Base-by-base conservation (phyloP, 2,113 vertebrate genomes). In the Oncorhynchus tshawytscha region DNA sequence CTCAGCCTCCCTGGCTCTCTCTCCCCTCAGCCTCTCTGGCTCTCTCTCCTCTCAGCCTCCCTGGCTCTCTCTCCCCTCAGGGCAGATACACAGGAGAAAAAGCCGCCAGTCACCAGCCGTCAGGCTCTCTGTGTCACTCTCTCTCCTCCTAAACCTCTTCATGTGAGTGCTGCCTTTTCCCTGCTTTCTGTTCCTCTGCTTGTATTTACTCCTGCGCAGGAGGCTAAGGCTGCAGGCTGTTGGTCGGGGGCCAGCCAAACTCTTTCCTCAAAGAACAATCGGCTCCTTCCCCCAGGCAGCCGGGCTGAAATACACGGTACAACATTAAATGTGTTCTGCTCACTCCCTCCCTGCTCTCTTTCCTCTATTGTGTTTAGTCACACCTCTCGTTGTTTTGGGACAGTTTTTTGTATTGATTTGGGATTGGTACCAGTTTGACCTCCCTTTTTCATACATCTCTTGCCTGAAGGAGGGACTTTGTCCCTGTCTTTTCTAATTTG, bases 241-340 rank as follows among this genome's bases (percentile, higher is more conserved):
- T 90, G 89, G 85, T 86, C 72, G 13, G 69, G 78, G 74, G 88
- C 90, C 88, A 91, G 70, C 1, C 34, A 72, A 72, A 72, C 22
- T 72, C 70, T 72, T 34, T 83, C 80, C 83, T 75, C 64, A 62
- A 45, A 8, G 84, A 88, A 91, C 90, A 88, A 88, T 89, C 71
- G 80, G 67, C 84, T 82, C 80, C 85, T 87, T 90, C 45, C n/a
- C 29, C 9, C 67, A 69, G 16, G 67, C 34, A 45, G 34, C 2
- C 16, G 0, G 13, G 29, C 18, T 20, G 67, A 29, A 67, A 67
- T 16, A 13, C 64, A 66, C 11, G 13, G 25, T 31, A 12, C 1
- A 66, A 66, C 64, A 66, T 2, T 66, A 66, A 66, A 18, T 27
- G 24, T 66, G 24, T 66, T 66, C 64, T 66, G 9, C 49, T 62